Conservation (phyloP, 2,888 invertebrate species). For the Eretmocerus hayati region DNA sequence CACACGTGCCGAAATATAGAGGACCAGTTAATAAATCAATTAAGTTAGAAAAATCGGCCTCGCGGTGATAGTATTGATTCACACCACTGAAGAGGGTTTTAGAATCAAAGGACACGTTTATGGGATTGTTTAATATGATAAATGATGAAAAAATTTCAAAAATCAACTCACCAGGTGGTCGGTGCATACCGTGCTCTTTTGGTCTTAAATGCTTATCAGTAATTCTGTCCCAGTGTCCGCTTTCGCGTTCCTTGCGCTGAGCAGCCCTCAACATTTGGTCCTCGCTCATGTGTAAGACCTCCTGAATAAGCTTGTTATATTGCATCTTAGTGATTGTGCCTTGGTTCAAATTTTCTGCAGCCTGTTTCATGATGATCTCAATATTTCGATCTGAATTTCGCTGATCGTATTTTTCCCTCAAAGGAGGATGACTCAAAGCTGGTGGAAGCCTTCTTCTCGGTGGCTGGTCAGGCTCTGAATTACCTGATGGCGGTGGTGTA, state of each 20-base stretch:
- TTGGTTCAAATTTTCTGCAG: constrained; percentile 69
- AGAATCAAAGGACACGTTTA: too few species aligned
- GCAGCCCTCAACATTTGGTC: constrained; percentile 64
- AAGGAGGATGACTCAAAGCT: too few species aligned
- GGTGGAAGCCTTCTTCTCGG: constrained; percentile 21
- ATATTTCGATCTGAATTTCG: constrained; percentile 57
- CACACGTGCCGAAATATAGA: too few species aligned
- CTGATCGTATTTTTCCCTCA: constrained; percentile 51
- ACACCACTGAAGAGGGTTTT: too few species aligned
- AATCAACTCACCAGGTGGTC: constrained; percentile 13
- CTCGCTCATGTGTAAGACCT: constrained; percentile 72
- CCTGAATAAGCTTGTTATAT: constrained; percentile 68
- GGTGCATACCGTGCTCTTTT: constrained; percentile 20
- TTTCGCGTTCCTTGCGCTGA: constrained; percentile 42
- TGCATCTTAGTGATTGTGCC: constrained; percentile 69
- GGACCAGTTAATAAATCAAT: too few species aligned
- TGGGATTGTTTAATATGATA: too few species aligned
- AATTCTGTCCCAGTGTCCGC: constrained; percentile 13
- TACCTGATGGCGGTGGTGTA: constrained; percentile 17
- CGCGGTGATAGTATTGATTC: too few species aligned
- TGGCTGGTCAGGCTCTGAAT: constrained; percentile 20
- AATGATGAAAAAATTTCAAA: too few species aligned
- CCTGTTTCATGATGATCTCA: constrained; percentile 73
- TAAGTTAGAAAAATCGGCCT: too few species aligned
- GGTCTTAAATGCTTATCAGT: constrained; percentile 12